Evolutionary conservation across 1,140 invertebrate species (phyloP), one percentile per base, ranked within the genome.

Genomic region (Anastatus disparis): DNA sequence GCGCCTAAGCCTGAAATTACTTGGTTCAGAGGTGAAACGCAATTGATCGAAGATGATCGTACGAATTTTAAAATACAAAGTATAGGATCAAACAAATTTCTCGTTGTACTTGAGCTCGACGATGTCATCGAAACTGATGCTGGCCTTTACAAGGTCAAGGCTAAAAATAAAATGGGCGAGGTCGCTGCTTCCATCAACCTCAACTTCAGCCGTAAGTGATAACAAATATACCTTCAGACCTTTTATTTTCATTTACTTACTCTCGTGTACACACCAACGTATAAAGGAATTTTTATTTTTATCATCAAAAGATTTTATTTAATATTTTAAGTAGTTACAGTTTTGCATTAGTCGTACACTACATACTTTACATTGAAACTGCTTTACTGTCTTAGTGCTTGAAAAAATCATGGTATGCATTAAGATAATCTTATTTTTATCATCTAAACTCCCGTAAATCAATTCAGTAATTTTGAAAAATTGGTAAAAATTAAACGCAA

Each of bases 101-200:
- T 94, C 77, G 95, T 97, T 78, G 91, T 95, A 74, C 89, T 99
- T 77, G 95, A 98, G 84, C 89, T 99, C 77, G 93, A 97, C 83
- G 95, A 97, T 85, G 97, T 98, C 76, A 92, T 97, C 84, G 96
- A 98, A 89, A 92, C 91, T 24, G 97, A 99, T 86, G 96, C 95
- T 72, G 97, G 97, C 79, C 92, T 97, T 63, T 99, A 99, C 89
- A 97, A 97, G 87, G 96, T 99, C 79, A 96, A 96, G 86, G 97
- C 97, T 76, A 97, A 96, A 87, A 99, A 99, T 87, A 96, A 95
- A 86, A 94, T 95, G 88, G 97, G 97, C 81, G 97, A 99, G 90
- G 96, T 98, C 81, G 93, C 96, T 70, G 97, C 97, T 74, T 98
- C 96, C 78, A 98, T 99, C 86, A 99, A 98, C 86, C 91, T 99